Conservation (phyloP, 2,888 invertebrate genomes). For the Trissoscelio sp. region DNA sequence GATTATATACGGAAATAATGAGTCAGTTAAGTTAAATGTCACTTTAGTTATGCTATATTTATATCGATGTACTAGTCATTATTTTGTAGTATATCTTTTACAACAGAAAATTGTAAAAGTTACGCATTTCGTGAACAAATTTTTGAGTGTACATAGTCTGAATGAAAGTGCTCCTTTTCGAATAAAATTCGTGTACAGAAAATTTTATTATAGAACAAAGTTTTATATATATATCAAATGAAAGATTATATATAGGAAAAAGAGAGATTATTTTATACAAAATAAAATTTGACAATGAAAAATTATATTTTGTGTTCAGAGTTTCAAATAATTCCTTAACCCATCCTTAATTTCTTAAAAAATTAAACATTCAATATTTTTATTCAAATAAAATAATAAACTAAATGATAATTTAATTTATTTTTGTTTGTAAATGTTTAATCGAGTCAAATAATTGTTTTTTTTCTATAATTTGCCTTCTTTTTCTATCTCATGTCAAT, state of each 20-base stretch:
- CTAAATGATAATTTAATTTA: no score
- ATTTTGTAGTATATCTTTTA: slow-evolving; percentile 63
- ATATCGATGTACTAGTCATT: slow-evolving; percentile 79
- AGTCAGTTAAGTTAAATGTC: slow-evolving; percentile 31
- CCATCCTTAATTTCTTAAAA: background rate
- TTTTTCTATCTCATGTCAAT: no score
- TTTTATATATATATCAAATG: slow-evolving; percentile 69
- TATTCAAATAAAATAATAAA: background rate
- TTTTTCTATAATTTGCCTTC: no score
- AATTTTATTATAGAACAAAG: slow-evolving; percentile 78
- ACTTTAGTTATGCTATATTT: slow-evolving; percentile 46
- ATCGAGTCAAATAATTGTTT: no score
- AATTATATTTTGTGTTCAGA: slow-evolving; percentile 21
- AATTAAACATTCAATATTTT: background rate
- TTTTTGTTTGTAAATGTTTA: no score
- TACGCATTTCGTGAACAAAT: slow-evolving; percentile 22
- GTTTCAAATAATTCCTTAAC: background rate
- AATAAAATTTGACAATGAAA: slow-evolving; percentile 73
- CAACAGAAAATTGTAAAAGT: background rate
- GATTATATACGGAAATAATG: slow-evolving; percentile 27
- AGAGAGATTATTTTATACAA: slow-evolving; percentile 78
- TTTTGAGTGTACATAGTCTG: slow-evolving; percentile 55
- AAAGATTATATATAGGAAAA: slow-evolving; percentile 68
- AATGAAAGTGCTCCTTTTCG: background rate
- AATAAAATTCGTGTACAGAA: slow-evolving; percentile 75